Evolutionary conservation across 1,140 invertebrate genomes (phyloP).

Genomic region (Pseudobourletiella spinata): DNA sequence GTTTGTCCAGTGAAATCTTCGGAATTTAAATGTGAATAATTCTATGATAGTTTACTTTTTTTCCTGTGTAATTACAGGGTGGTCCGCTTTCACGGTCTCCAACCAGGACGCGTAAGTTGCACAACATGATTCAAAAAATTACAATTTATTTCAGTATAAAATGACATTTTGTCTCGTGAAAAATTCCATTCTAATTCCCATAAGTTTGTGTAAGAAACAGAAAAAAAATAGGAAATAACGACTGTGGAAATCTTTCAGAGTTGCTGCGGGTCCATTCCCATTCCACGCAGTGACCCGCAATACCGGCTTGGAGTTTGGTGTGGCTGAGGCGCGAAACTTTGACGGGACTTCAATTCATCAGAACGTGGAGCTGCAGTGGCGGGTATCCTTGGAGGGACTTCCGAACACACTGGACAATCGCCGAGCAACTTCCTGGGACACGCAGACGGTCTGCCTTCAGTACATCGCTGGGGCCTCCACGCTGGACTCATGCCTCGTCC

Average conservation of each 20-base stretch:
- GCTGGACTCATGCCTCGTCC: constrained; percentile 9
- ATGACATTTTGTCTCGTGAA: neutral
- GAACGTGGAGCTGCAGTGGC: constrained; percentile 9
- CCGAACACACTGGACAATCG: constrained; percentile 15
- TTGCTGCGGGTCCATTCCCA: constrained; percentile 24
- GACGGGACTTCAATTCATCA: constrained; percentile 24
- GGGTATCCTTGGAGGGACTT: constrained; percentile 5
- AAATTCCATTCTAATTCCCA: neutral
- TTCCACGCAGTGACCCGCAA: constrained; percentile 19
- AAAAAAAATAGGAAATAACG: too few species aligned
- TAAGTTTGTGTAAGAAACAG: neutral
- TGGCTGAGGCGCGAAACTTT: constrained; percentile 15
- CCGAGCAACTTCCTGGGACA: constrained; percentile 27
- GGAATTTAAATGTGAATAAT: too few species aligned
- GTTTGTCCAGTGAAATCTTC: too few species aligned
- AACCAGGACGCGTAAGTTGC: constrained; percentile 27
- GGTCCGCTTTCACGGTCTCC: constrained; percentile 24
- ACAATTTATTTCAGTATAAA: neutral
- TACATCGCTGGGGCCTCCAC: constrained; percentile 16
- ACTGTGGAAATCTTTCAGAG: neutral
- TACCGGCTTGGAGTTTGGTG: constrained; percentile 19
- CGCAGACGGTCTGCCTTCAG: constrained; percentile 24
- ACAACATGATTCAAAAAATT: neutral
- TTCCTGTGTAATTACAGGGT: constrained; percentile 14
- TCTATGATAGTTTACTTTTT: too few species aligned